Evolutionary conservation across 2,888 invertebrate genomes (phyloP), one percentile per base, ranked within the genome.

Genomic region (Drosophila nigricruria): DNA sequence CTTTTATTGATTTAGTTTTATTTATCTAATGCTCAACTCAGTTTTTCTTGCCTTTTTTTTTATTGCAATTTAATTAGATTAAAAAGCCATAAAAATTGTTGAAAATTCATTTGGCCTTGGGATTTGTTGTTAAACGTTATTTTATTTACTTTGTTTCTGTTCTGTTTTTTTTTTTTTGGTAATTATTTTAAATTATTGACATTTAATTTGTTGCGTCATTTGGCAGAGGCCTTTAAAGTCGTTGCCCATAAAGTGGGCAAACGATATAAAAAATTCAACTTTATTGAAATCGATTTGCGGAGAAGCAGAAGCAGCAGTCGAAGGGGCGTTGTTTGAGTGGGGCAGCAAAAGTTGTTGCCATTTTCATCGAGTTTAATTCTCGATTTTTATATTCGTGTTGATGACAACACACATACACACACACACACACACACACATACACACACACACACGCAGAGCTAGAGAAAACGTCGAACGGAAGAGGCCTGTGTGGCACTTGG

Each of bases 321-420:
- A 36, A 18, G 38, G 25, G 49, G 20, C 50, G 34, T 34, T 34
- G 23, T 16, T 52, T 52, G 49, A 20, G n/a, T 23, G 25, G 14
- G 64, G 50, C 36, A 65, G 53, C 43, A 57, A 73, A 70, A 68
- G 72, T 71, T 81, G 81, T 81, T 77, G 82, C 86, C 82, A 86
- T 79, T 86, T 79, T 64, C 68, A 71, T 66, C 34, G 83, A 81
- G 81, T 83, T 83, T 86, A 83, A 86, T 83, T 83, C 74, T 83
- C 83, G 83, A 86, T 86, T 86, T 83, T 83, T 83, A 86, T 83
- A 73, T 79, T 83, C 83, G 86, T 77, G 83, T 77, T 83, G 82
- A 86, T 86, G 83, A 83, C 82, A 75, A 65, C 62, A 64, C 73
- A 68, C 54, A 56, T 25, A 38, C 36, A 52, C 10, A 42, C 34